phyloP scores from a whole-genome alignment of 2,797 vertebrate species.

The Peromyscus eremicus region DNA sequence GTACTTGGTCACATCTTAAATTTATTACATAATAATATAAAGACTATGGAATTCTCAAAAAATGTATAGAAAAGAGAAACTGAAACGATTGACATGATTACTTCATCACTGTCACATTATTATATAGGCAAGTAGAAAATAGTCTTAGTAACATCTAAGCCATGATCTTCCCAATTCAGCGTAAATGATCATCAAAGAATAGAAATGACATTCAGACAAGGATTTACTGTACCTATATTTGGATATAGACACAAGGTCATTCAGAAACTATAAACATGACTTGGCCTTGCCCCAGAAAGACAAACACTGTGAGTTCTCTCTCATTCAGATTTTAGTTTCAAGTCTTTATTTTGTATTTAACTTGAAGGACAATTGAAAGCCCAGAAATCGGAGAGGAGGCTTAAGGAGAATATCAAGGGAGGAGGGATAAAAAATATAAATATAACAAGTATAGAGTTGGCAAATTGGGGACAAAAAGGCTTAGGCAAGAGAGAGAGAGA shows the following conservation, averaged over 20 bases:
- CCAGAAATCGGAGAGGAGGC: not conserved
- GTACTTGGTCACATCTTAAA: not conserved
- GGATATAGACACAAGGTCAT: not conserved
- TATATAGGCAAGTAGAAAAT: not conserved
- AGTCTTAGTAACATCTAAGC: not conserved
- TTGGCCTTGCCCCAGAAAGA: not conserved
- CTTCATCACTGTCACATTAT: slow-evolving; percentile 5
- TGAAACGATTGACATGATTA: not conserved
- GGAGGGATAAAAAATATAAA: not conserved
- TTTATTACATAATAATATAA: not conserved
- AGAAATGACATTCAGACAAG: not conserved
- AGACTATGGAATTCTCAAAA: not conserved
- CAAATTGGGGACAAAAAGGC: not conserved
- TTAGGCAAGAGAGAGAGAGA: not conserved
- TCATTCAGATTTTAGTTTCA: not conserved
- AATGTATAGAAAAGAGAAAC: not conserved
- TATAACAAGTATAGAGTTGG: not conserved
- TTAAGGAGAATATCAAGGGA: not conserved
- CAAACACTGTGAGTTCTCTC: not conserved
- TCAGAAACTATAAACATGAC: not conserved
- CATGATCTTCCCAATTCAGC: not conserved
- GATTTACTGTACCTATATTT: not conserved
- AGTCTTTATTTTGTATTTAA: not conserved
- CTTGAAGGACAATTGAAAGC: not conserved
- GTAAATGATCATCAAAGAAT: not conserved